Percentiles rank a stretch among this genome's conserved stretches.
Evolutionary conservation across 2,888 invertebrate genomes (phyloP).

Genomic region (Dorcus parallelipipedus): DNA sequence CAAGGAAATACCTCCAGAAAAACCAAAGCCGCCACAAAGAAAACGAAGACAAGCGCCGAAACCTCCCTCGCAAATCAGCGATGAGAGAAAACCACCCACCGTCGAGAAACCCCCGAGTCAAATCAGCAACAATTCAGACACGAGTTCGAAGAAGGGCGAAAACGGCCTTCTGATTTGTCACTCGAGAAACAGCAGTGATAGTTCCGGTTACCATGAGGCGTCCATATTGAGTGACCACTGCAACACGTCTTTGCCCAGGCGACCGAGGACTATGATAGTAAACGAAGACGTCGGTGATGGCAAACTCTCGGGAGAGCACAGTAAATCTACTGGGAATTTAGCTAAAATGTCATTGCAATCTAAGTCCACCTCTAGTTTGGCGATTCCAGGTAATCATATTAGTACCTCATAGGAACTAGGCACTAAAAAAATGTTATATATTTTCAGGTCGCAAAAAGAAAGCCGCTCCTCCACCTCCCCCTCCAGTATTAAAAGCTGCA

Average conservation of each 20-base stretch:
- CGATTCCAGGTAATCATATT: conserved; percentile 37
- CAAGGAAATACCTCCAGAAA: conserved; percentile 42
- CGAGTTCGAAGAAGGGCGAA: conserved; percentile 26
- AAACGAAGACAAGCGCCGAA: conserved; percentile 59
- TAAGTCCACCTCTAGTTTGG: conserved; percentile 46
- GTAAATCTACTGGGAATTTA: conserved; percentile 43
- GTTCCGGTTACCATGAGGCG: conserved; percentile 70
- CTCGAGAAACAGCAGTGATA: conserved; percentile 70
- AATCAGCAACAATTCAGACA: conserved; percentile 22
- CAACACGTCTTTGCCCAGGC: conserved; percentile 43
- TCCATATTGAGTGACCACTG: conserved; percentile 62
- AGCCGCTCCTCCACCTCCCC: conserved; percentile 57
- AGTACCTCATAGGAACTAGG: background rate
- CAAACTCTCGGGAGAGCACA: conserved; percentile 27
- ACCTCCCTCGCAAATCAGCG: conserved; percentile 46
- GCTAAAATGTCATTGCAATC: conserved; percentile 43
- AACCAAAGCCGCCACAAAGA: conserved; percentile 53
- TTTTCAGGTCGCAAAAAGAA: conserved; percentile 57
- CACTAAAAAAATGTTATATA: background rate
- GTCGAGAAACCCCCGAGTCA: conserved; percentile 31
- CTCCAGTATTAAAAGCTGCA: conserved; percentile 39
- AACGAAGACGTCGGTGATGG: conserved; percentile 27
- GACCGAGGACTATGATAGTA: conserved; percentile 41
- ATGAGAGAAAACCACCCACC: background rate
- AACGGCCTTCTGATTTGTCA: conserved; percentile 57